A percentile compares a stretch with the other conserved stretches of the same genome.
Evolutionary conservation across 37 sponge, comb jelly and placozoan genomes (phyloP).

Genomic region (Beroe forskalii): DNA sequence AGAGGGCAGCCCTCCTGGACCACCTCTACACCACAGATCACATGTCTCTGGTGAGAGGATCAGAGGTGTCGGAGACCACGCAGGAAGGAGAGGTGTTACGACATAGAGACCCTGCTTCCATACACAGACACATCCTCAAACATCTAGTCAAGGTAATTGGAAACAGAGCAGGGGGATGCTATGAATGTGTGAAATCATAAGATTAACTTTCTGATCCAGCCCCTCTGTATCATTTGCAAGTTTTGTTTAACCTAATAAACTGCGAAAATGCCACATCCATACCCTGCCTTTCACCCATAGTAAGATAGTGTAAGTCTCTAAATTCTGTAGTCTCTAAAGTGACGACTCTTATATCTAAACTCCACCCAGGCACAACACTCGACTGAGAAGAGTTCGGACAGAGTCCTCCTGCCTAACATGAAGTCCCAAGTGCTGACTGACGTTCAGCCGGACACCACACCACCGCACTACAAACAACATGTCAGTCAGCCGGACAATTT

Average conservation of each 20-base stretch:
- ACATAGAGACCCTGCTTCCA: background rate
- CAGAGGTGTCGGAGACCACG: background rate
- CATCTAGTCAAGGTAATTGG: constrained; percentile 61
- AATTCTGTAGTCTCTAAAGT: too few relatives aligned
- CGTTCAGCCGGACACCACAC: constrained; percentile 30
- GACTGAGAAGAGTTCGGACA: background rate
- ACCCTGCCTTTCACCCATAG: too few relatives aligned
- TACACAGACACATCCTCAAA: constrained; percentile 54
- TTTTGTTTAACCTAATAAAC: too few relatives aligned
- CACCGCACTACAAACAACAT: background rate
- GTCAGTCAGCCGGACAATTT: constrained; percentile 56
- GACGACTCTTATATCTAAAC: too few relatives aligned
- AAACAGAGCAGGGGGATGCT: too few relatives aligned
- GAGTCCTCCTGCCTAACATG: constrained; percentile 48
- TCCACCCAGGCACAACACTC: constrained; percentile 58
- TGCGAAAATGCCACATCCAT: too few relatives aligned
- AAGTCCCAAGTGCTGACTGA: constrained; percentile 20
- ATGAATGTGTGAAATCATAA: too few relatives aligned
- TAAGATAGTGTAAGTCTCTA: too few relatives aligned
- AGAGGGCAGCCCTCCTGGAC: constrained; percentile 25
- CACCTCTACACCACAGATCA: constrained; percentile 42
- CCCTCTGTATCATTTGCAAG: too few relatives aligned
- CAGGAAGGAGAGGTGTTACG: background rate
- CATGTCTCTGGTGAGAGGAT: background rate
- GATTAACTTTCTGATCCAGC: too few relatives aligned